Conservation (phyloP, 2,113 vertebrate genomes). For the Leiothrix lutea region DNA sequence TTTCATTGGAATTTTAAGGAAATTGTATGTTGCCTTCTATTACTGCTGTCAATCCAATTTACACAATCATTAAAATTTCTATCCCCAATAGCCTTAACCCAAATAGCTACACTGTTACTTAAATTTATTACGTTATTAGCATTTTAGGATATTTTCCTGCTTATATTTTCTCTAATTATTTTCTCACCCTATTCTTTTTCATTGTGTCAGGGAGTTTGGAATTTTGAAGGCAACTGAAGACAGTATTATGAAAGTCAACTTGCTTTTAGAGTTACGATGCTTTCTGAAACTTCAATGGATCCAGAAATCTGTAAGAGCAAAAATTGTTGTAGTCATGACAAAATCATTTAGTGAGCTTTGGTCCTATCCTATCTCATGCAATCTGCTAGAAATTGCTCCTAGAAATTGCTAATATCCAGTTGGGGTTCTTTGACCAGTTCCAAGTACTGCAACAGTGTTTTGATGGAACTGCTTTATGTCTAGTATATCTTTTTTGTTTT, state of each 20-base stretch:
- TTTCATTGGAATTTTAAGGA: background rate
- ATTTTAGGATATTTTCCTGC: background rate
- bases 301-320: background rate
- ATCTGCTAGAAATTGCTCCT: background rate
- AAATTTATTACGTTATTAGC: background rate
- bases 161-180: background rate
- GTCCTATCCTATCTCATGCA: background rate
- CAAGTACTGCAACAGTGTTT: background rate
- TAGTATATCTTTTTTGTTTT: background rate
- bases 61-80: background rate
- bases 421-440: background rate
- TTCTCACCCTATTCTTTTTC: background rate
- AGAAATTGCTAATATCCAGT: background rate
- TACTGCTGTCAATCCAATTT: background rate
- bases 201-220: background rate
- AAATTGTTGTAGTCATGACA: background rate
- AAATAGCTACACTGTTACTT: background rate
- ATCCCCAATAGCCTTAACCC: rapidly evolving
- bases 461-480: background rate
- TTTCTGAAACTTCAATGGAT: background rate
- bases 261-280: background rate
- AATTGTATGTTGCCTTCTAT: background rate
- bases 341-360: background rate
- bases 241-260: background rate
- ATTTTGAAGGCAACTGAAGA: background rate